Percentiles rank a stretch among this genome's conserved stretches.
These are phyloP conservation scores for Aphelenchoides fujianensis DNA, from an alignment of 1,140 invertebrate genomes.

Conservation along the genomic window DNA sequence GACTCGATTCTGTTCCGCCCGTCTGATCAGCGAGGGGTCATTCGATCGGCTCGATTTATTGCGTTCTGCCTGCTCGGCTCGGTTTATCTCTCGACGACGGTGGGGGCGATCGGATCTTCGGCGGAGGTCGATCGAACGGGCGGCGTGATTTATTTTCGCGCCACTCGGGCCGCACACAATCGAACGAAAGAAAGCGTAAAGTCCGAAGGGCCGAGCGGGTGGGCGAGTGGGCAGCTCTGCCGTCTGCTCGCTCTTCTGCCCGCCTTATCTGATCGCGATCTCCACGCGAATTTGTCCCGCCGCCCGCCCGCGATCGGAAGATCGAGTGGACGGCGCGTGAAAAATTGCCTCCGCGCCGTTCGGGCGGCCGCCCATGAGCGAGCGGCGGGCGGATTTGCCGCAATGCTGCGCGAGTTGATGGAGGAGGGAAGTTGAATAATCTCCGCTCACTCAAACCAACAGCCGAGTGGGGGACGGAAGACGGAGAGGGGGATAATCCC, in stretches of 20 bases:
- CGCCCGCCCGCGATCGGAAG: neutral
- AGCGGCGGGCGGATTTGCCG: neutral
- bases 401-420: neutral
- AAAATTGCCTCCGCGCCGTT: too few species aligned
- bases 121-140: neutral
- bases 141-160: neutral
- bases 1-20: neutral
- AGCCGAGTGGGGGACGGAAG: too few species aligned
- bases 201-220: too few species aligned
- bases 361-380: neutral
- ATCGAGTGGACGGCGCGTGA: neutral
- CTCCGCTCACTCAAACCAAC: too few species aligned
- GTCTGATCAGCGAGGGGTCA: neutral
- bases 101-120: neutral
- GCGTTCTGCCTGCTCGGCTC: constrained; percentile 8
- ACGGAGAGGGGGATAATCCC: neutral
- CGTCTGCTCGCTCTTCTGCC: constrained; percentile 15
- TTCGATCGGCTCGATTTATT: constrained; percentile 15
- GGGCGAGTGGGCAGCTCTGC: too few species aligned
- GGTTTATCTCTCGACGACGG: neutral
- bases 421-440: neutral
- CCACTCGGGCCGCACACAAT: neutral
- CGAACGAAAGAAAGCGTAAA: too few species aligned
- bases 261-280: constrained; percentile 27
- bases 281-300: constrained; percentile 5